phyloP scores from a whole-genome alignment of 2,113 vertebrate genomes.

The Pollimyrus isidori region DNA sequence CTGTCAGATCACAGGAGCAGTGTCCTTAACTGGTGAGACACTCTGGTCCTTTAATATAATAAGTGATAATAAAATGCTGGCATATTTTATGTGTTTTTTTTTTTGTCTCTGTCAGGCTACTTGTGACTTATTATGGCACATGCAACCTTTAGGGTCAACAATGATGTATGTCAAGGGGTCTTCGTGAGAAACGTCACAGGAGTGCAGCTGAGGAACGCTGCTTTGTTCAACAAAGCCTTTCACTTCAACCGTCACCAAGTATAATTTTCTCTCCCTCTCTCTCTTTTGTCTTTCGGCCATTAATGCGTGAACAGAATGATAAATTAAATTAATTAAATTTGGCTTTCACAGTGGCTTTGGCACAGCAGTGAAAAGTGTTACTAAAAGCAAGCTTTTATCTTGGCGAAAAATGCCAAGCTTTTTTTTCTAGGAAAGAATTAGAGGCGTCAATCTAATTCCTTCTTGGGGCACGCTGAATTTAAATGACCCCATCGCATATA shows the following conservation, averaged over 20 bases:
- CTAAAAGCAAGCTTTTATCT: slow-evolving; percentile 9
- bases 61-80: background rate
- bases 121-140: background rate
- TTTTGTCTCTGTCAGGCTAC: background rate
- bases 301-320: slow-evolving; percentile 13
- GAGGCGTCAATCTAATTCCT: background rate
- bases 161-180: background rate
- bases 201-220: background rate
- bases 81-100: background rate
- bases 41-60: background rate
- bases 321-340: slow-evolving; percentile 13
- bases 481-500: background rate
- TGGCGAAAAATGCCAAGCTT: background rate
- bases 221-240: background rate
- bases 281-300: background rate
- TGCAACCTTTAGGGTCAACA: background rate
- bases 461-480: background rate
- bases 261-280: slow-evolving; percentile 3
- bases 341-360: background rate
- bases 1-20: background rate
- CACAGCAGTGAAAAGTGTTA: slow-evolving; percentile 8
- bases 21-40: background rate
- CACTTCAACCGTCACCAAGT: background rate
- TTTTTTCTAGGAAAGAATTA: background rate
- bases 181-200: background rate